Conservation (phyloP, 2,888 invertebrate genomes). For the Fragum fragum region DNA sequence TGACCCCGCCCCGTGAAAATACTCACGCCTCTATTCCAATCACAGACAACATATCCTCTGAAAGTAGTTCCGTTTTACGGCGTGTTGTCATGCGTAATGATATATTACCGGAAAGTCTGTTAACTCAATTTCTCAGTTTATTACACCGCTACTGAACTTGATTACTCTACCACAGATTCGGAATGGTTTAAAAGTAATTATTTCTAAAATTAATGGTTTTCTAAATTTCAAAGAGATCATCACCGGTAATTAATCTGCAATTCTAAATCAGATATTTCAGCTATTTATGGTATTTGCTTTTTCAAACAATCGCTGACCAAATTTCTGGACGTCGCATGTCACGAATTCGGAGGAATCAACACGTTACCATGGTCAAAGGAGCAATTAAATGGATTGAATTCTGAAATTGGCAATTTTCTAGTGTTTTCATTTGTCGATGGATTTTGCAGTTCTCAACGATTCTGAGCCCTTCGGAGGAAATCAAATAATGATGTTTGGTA, state of each 20-base stretch:
- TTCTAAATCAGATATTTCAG: slow-evolving; percentile 59
- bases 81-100: slow-evolving; percentile 52
- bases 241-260: slow-evolving; percentile 59
- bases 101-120: slow-evolving; percentile 58
- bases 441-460: slow-evolving; percentile 49
- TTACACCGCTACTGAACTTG: slow-evolving; percentile 58
- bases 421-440: slow-evolving; percentile 46
- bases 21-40: slow-evolving; percentile 14
- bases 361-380: slow-evolving; percentile 54
- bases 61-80: slow-evolving; percentile 48
- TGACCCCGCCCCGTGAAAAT: not conserved
- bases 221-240: slow-evolving; percentile 62
- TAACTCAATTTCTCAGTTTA: slow-evolving; percentile 69
- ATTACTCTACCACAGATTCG: slow-evolving; percentile 59
- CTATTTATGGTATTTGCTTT: slow-evolving; percentile 61
- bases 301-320: slow-evolving; percentile 24
- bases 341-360: slow-evolving; percentile 19
- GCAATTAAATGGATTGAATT: slow-evolving; percentile 64
- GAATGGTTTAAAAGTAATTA: slow-evolving; percentile 66
- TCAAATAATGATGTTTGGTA: slow-evolving; percentile 45
- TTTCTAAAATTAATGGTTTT: slow-evolving; percentile 61
- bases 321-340: not conserved
- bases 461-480: slow-evolving; percentile 23
- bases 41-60: not conserved
- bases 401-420: slow-evolving; percentile 46